Base-by-base conservation (phyloP, 2,113 vertebrate genomes). In the Morone chrysops region DNA sequence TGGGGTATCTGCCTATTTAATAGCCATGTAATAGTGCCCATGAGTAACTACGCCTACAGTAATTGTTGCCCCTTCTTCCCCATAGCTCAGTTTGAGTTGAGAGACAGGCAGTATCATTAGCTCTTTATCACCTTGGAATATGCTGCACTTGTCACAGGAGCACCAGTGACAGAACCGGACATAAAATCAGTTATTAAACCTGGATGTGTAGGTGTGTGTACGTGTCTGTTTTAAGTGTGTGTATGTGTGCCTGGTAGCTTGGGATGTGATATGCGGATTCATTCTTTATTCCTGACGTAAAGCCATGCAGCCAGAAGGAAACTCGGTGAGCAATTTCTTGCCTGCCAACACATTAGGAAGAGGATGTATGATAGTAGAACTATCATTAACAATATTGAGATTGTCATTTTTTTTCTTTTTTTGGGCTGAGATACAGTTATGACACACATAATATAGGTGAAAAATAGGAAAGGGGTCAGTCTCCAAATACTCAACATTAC, bases 61-160 rank as follows among this genome's bases (percentile, higher is more conserved):
- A 51, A 53, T 48, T 57, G 22, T n/a, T 69, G 31, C 40, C 14
- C 25, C 12, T 75, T 6, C 36, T 11, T 61, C 65, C 38, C 31
- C 41, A 47, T 14, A 59, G 36, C 72, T 87, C 60, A 63, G 78
- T 70, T 50, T 31, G 62, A 75, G 61, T 31, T 54, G 65, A 70
- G 31, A 57, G 62, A 75, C 41, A 22, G 48, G 53, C 40, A 1
- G 17, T 20, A 68, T 82, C 75, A 87, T 90, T 83, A 77, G 25
- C 36, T 67, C 50, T 70, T 75, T 61, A 36, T 86, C 71, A 50
- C 75, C 13, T 20, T 51, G 18, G 31, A 51, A 62, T 48, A 47
- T 67, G 56, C 53, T 78, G 48, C 17, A n/a, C 56, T 70, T 75
- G 57, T 85, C 68, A 78, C 50, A 60, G 45, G 50, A 70, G 56